These are phyloP conservation scores for Sebastiscus albofasciatus DNA, from an alignment of 2,797 vertebrate genomes.

Conservation along the genomic window DNA sequence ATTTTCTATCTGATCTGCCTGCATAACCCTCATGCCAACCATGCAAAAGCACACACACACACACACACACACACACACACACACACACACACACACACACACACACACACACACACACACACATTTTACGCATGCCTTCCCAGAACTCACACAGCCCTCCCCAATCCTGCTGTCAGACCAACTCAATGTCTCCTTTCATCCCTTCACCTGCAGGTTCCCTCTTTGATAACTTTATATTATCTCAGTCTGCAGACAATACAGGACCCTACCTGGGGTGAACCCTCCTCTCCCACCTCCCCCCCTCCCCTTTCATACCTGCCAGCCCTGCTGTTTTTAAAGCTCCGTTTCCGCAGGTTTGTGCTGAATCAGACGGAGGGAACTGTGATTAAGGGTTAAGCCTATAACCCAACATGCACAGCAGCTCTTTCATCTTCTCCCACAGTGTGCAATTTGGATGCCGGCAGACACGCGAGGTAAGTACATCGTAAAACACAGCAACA, in stretches of 20 bases:
- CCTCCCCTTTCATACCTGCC: constrained; percentile 23
- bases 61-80: constrained; percentile 39
- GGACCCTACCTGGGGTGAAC: constrained; percentile 29
- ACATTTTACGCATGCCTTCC: constrained; percentile 65
- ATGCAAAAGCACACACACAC: constrained; percentile 3
- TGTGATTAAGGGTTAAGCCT: constrained; percentile 61
- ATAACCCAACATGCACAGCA: constrained; percentile 31
- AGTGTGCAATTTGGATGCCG: constrained; percentile 67
- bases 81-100: constrained; percentile 25
- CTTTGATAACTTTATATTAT: constrained; percentile 40
- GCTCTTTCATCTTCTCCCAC: constrained; percentile 74
- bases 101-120: constrained; percentile 19
- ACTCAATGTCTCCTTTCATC: constrained; percentile 70
- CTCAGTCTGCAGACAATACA: constrained; percentile 5
- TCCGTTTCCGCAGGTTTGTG: constrained; percentile 64
- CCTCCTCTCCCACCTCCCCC: not conserved
- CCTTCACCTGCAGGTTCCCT: constrained; percentile 52
- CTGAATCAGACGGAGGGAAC: constrained; percentile 58
- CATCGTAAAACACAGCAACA: constrained; percentile 69
- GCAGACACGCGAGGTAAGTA: constrained; percentile 60
- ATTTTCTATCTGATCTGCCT: not conserved
- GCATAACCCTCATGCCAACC: constrained; percentile 7
- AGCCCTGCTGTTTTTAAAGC: constrained; percentile 64
- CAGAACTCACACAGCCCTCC: constrained; percentile 7
- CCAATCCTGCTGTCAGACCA: constrained; percentile 64